These are phyloP conservation scores for Leucoraja ocellata DNA, from an alignment of 2,797 vertebrate genomes.

Conservation along the genomic window DNA sequence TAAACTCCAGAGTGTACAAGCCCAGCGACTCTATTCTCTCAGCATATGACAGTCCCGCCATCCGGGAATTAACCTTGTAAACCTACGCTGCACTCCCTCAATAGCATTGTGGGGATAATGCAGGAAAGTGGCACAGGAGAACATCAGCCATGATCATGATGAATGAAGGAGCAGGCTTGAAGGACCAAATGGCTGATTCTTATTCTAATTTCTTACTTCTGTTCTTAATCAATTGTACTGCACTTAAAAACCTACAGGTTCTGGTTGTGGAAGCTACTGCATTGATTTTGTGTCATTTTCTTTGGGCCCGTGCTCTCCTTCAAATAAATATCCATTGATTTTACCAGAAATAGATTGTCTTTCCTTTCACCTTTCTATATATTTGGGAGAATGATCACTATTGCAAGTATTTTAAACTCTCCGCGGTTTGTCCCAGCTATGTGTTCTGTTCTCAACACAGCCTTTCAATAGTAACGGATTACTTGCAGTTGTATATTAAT, in stretches of 20 bases:
- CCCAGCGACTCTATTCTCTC: no score
- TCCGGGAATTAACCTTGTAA: no score
- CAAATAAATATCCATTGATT: background rate
- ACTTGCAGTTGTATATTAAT: background rate
- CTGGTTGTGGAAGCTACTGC: background rate
- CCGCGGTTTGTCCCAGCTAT: background rate
- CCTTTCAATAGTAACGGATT: background rate
- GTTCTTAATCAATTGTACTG: background rate
- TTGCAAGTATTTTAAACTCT: background rate
- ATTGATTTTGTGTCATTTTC: background rate
- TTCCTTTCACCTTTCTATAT: background rate
- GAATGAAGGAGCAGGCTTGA: no score
- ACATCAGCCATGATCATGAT: no score
- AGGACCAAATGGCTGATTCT: no score
- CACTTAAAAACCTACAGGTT: background rate
- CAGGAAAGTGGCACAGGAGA: no score
- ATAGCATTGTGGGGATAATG: no score
- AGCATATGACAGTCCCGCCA: no score
- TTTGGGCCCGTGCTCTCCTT: background rate
- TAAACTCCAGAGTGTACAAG: no score
- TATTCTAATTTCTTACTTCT: background rate
- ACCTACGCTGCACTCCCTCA: no score
- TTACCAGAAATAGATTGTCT: slow-evolving; percentile 19
- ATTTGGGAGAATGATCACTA: background rate
- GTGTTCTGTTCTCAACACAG: background rate